Evolutionary conservation across 2,888 invertebrate species (phyloP), one percentile per base, ranked within the genome.

Genomic region (Luperina testacea): DNA sequence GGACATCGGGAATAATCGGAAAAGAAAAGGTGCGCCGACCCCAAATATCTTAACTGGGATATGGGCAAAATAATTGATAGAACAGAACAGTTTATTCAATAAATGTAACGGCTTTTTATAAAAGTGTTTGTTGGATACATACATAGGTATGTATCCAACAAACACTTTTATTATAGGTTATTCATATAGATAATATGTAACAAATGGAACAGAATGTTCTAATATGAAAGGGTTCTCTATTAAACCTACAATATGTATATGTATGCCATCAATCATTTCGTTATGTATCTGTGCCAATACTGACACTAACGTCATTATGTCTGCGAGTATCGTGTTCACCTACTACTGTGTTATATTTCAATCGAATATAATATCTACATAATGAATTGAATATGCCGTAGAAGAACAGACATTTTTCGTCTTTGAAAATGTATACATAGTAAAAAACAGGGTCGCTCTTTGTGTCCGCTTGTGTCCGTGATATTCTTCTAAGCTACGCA

Each of bases 221-320:
- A 48, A 4, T 38, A 57, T 17, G 38, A 57, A 38, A 57, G 3
- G 6, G 3, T 38, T 38, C 9, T 38, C 27, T 6, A 53, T 38
- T 38, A 11, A 3, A 57, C 24, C 24, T 68, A 42, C 13, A 59
- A 70, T 75, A 7, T 17, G 13, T 51, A 27, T 45, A 45, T 27
- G 32, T 27, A 51, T 45, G 45, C 9, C 69, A 76, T 76, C 77
- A 82, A 76, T 70, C 77, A 70, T 80, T 4, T 24, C 20, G 59
- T 53, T 68, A 72, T 59, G 27, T 71, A 45, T 63, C 77, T 20
- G 27, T 48, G 61, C 38, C 61, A 77, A 77, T 81, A 83, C 77
- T 83, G 83, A 77, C 67, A 71, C 45, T 71, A 48, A 83, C 61
- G 38, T 68, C 38, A 48, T 81, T 82, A 61, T 53, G 7, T 27